These are phyloP conservation scores for Rhinichthys klamathensis DNA, from an alignment of 2,113 vertebrate genomes.

Conservation along the genomic window DNA sequence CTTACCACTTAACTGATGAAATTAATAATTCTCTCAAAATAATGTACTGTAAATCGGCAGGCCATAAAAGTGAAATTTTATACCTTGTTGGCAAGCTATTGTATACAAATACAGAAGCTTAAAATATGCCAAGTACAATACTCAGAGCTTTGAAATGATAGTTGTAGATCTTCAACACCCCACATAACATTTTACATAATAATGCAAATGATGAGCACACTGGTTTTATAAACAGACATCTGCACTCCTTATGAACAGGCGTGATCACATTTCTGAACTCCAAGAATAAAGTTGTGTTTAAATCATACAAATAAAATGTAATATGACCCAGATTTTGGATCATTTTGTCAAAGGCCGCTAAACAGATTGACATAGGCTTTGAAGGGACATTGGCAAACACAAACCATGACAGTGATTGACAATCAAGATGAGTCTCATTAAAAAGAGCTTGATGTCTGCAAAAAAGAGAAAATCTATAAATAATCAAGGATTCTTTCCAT, in stretches of 20 bases:
- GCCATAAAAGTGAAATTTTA: not conserved
- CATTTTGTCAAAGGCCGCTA: constrained; percentile 13
- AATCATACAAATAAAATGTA: constrained; percentile 21
- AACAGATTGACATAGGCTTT: constrained; percentile 17
- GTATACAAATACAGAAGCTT: not conserved
- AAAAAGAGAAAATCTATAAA: constrained; percentile 51
- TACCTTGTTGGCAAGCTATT: not conserved
- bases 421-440: constrained; percentile 54
- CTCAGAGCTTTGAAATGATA: not conserved
- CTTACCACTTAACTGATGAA: constrained; percentile 1
- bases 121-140: not conserved
- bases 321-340: constrained; percentile 19
- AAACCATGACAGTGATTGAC: constrained; percentile 34
- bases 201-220: constrained; percentile 10
- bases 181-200: constrained; percentile 19
- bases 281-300: not conserved
- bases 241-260: constrained; percentile 6
- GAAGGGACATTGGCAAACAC: not conserved
- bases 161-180: constrained; percentile 12
- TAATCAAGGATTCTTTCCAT: constrained; percentile 47
- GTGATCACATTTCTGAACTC: constrained; percentile 1
- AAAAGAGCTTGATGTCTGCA: constrained; percentile 42
- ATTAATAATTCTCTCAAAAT: not conserved
- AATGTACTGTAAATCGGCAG: not conserved
- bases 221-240: constrained; percentile 35